Conservation (phyloP, 2,888 invertebrate species). For the Electrophaes corylata region DNA sequence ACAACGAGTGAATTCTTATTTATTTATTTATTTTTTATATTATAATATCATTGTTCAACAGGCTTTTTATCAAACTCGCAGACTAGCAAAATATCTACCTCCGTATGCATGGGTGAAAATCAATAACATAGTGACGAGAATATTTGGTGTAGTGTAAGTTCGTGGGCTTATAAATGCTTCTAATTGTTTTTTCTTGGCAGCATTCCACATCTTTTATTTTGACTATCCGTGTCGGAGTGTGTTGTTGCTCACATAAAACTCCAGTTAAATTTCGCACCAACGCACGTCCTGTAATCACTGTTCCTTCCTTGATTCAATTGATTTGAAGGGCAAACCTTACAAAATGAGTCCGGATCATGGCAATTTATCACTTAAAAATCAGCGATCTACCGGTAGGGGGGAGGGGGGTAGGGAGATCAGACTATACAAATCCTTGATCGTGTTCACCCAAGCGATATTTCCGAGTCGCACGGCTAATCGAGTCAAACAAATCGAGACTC, state of each 20-base stretch:
- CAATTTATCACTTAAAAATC: constrained; percentile 31
- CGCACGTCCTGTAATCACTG: constrained; percentile 6
- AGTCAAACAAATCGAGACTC: not conserved
- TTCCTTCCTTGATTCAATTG: constrained; percentile 19
- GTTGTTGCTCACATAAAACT: constrained; percentile 9
- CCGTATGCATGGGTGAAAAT: too few species aligned
- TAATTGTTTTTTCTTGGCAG: not conserved
- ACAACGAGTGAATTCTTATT: too few species aligned
- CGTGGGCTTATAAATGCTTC: not conserved
- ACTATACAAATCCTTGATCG: constrained; percentile 16
- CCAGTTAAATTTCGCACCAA: constrained; percentile 21
- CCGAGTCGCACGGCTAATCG: constrained; percentile 8
- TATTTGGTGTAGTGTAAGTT: not conserved
- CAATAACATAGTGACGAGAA: too few species aligned
- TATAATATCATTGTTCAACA: too few species aligned
- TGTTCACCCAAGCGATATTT: constrained; percentile 15
- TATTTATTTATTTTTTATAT: too few species aligned
- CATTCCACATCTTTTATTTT: not conserved
- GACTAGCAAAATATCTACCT: too few species aligned
- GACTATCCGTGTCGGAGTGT: constrained; percentile 1
- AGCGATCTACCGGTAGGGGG: constrained; percentile 22
- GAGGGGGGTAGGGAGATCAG: constrained; percentile 15
- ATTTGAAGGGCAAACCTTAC: constrained; percentile 28
- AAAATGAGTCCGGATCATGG: constrained; percentile 23
- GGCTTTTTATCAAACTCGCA: too few species aligned